Base-by-base conservation (phyloP, 2,888 invertebrate genomes). In the Dasypolia templi region DNA sequence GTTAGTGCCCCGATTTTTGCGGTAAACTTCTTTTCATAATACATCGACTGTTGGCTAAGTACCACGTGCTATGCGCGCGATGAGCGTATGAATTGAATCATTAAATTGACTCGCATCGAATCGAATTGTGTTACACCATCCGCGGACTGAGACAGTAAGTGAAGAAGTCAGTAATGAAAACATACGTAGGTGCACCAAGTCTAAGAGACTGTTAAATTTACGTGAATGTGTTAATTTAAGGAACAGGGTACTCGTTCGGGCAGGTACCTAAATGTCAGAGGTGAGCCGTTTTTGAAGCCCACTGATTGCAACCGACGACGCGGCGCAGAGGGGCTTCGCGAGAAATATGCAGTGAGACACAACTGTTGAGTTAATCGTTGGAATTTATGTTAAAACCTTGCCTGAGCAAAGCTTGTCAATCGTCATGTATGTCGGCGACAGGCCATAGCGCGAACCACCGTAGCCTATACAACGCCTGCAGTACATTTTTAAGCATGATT, bases 241-340 rank as follows among this genome's bases (percentile, higher is more conserved):
- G 14, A 63, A 56, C 42, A 2, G n/a, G 22, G 32, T 42, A 19
- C 29, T 49, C 6, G 26, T 32, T 49, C 17, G 17, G 32, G 29
- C 53, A 62, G 49, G 62, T 26, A 22, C 42, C 53, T 72, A 76
- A 84, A 83, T 82, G 83, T 78, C 84, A 83, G 65, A 84, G 84
- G 83, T 81, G 78, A 86, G 79, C 29, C 12, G 66, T 22, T 22
- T 26, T 2, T 26, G 59, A 65, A 65, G 75, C 61, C 74, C 71
- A 56, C 55, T 42, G 49, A n/a, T 51, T 51, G 32, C 56, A 62
- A 69, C 17, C 29, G n/a, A 17, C 19, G n/a, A n/a, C n/a, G n/a
- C n/a, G n/a, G n/a, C n/a, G n/a, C n/a, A n/a, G n/a, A n/a, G n/a
- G n/a, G n/a, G n/a, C n/a, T n/a, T n/a, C n/a, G n/a, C n/a, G n/a